Evolutionary conservation across 2,113 vertebrate species (phyloP), one percentile per base, ranked within the genome.

Genomic region (Camelus bactrianus): DNA sequence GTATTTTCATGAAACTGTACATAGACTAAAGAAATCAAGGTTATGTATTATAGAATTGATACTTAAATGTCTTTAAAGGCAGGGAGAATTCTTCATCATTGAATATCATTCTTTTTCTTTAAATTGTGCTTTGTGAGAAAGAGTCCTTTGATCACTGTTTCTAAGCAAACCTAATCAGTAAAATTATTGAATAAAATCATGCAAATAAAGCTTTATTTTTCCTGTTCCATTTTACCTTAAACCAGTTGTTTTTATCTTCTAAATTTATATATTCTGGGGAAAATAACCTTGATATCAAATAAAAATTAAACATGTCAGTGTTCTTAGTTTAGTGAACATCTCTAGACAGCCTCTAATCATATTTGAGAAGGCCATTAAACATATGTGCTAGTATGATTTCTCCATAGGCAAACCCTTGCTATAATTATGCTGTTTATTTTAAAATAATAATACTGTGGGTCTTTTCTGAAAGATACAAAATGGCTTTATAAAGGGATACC

Each of bases 61-160:
- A 13, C 10, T 85, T 95, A 85, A 89, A 56, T 85, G 46, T 84
- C 20, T 79, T 86, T 58, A 92, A 86, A 93, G 70, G 5, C 46
- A 92, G 28, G 35, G 14, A 64, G 77, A 87, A 54, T 64, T 94
- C 60, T 85, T 89, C 20, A 82, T 35, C 20, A 82, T 42, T 79
- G 56, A 79, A 56, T 96, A 65, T 50, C 30, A 54, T 50, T 95
- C 67, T 95, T 94, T 96, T 92, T 75, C 89, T 89, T 92, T 83
- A 50, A 77, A 46, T 84, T 93, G 12, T 48, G 65, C 26, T 86
- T 80, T 86, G 81, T 64, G 8, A 42, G 54, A 50, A 60, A 93
- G 56, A 90, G 30, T 89, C 56, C 20, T 20, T 89, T 85, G 79
- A 75, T 73, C 58, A 75, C 19, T 11, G 6, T 92, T 93, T 89